Conservation (phyloP, 2,797 vertebrate species). For the Sebastes iracundus region DNA sequence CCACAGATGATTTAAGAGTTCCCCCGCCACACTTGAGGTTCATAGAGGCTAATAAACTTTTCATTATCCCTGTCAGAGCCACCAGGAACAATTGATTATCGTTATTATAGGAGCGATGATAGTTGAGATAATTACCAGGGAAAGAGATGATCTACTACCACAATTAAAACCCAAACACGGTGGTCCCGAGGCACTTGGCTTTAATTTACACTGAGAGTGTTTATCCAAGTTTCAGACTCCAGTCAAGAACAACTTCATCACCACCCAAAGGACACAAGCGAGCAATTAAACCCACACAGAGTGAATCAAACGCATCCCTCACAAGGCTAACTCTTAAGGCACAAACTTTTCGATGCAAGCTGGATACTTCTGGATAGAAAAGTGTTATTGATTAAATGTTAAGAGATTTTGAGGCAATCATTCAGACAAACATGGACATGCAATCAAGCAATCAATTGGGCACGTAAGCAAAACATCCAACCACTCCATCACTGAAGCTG, state of each 20-base stretch:
- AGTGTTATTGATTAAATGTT: conserved; percentile 47
- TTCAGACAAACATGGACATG: conserved; percentile 16
- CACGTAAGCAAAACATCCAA: conserved; percentile 12
- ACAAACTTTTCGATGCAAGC: conserved; percentile 22
- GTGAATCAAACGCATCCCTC: conserved; percentile 16
- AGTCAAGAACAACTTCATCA: conserved; percentile 49
- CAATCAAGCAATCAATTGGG: conserved; percentile 46
- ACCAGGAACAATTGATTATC: conserved; percentile 76
- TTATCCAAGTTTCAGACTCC: conserved; percentile 45
- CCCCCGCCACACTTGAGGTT: conserved; percentile 69
- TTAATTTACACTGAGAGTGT: conserved; percentile 62
- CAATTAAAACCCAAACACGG: conserved; percentile 74
- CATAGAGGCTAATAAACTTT: conserved; percentile 75
- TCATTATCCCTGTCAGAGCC: conserved; percentile 76
- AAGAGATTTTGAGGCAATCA: conserved; percentile 31
- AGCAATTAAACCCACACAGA: conserved; percentile 45
- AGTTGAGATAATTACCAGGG: conserved; percentile 70
- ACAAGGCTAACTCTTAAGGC: neutral
- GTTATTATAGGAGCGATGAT: conserved; percentile 73
- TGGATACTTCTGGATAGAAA: conserved; percentile 5
- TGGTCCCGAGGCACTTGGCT: conserved; percentile 46
- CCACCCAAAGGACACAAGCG: conserved; percentile 24
- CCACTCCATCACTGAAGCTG: conserved; percentile 14
- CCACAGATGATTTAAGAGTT: conserved; percentile 59
- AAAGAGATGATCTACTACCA: conserved; percentile 72